Conservation (phyloP, 2,113 vertebrate species). For the Anoura caudifer region DNA sequence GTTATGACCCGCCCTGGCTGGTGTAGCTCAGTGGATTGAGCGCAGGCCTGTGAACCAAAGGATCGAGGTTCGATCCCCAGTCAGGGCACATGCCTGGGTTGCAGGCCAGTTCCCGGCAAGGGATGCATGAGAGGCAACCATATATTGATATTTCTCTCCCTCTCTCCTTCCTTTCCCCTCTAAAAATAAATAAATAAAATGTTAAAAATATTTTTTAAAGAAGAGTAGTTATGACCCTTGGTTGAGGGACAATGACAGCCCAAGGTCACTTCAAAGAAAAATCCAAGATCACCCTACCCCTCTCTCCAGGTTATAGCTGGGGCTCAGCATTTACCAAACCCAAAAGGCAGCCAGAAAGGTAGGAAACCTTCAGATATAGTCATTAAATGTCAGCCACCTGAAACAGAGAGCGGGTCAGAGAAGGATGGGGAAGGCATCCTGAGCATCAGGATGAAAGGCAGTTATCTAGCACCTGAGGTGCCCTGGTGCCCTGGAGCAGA, state of each 20-base stretch:
- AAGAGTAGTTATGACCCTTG: not conserved
- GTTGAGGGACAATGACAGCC: not conserved
- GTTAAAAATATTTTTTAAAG: no score
- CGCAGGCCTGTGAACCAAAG: no score
- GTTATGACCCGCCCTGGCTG: not conserved
- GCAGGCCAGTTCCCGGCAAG: no score
- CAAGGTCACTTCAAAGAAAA: not conserved
- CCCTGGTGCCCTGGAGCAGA: not conserved
- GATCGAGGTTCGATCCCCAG: no score
- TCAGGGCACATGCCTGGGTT: no score
- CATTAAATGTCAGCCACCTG: not conserved
- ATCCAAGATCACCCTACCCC: not conserved
- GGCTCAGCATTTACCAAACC: not conserved
- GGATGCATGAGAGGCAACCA: no score
- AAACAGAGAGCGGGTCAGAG: not conserved
- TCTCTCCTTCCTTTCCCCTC: no score
- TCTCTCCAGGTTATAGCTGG: not conserved
- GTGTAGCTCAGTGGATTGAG: no score
- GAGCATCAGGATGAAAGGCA: not conserved
- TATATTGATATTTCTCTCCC: no score
- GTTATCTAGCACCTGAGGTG: not conserved
- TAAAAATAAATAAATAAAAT: no score
- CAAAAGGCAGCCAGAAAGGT: not conserved
- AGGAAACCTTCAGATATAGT: not conserved
- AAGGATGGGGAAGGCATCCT: not conserved